A percentile compares a stretch with the other conserved stretches of the same genome.
Evolutionary conservation across 2,888 invertebrate species (phyloP).

Genomic region (Ochropacha duplaris): DNA sequence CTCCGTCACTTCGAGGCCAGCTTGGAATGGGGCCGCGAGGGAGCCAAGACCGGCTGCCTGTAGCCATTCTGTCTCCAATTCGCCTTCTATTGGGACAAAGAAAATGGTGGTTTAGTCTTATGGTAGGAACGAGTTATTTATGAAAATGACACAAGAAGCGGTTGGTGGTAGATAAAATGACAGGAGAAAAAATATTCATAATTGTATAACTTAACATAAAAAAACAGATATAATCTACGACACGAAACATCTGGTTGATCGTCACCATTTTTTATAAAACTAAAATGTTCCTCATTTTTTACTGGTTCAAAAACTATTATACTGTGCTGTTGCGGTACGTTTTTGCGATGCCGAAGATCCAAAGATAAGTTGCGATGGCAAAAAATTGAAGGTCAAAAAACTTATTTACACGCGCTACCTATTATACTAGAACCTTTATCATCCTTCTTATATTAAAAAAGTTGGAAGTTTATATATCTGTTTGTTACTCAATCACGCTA

Average conservation of each 20-base stretch:
- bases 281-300: neutral
- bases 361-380: constrained; percentile 11
- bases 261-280: neutral
- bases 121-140: neutral
- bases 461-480: too few species aligned
- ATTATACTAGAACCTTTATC: neutral
- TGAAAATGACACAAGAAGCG: too few species aligned
- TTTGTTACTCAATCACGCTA: too few species aligned
- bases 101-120: constrained; percentile 4
- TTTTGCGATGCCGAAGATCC: constrained; percentile 14
- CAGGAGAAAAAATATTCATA: neutral
- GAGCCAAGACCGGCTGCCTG: constrained; percentile 88
- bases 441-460: neutral
- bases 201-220: neutral
- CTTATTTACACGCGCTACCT: constrained; percentile 27
- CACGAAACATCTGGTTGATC: neutral
- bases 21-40: constrained; percentile 87
- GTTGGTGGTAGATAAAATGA: too few species aligned
- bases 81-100: constrained; percentile 84
- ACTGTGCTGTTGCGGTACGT: neutral
- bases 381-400: constrained; percentile 28
- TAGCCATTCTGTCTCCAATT: constrained; percentile 90
- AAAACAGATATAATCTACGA: neutral
- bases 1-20: constrained; percentile 86
- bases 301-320: neutral